Evolutionary conservation across 2,113 vertebrate species (phyloP).

Genomic region (Macquaria australasica): DNA sequence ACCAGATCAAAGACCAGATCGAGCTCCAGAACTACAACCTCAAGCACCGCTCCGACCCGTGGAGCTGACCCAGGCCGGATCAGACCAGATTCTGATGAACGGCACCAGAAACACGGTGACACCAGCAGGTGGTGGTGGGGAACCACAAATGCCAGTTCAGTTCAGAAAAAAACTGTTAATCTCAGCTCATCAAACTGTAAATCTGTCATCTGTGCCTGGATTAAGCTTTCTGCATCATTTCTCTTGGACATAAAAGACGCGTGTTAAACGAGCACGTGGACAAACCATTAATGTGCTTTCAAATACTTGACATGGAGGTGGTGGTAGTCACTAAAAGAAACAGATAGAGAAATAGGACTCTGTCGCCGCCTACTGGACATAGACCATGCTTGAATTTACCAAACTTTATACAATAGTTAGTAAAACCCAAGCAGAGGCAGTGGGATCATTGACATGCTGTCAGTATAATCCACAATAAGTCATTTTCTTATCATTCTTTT

Average conservation of each 20-base stretch:
- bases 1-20: constrained; percentile 94
- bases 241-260: not conserved
- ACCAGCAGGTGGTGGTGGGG: not conserved
- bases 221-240: not conserved
- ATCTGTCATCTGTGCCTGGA: not conserved
- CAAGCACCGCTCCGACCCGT: constrained; percentile 89
- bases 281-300: not conserved
- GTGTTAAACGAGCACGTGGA: not conserved
- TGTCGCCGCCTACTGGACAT: constrained; percentile 51
- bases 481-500: not conserved
- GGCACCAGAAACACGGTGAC: not conserved
- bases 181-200: no score
- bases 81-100: not conserved
- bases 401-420: not conserved
- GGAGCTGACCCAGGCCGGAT: constrained; percentile 76
- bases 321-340: not conserved
- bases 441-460: not conserved
- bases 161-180: not conserved
- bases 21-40: constrained; percentile 90
- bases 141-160: not conserved
- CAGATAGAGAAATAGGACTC: constrained; percentile 1
- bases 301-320: not conserved
- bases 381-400: not conserved
- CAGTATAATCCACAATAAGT: not conserved
- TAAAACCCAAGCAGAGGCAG: not conserved